Evolutionary conservation across 2,113 vertebrate species (phyloP).

Genomic region (Sander lucioperca): DNA sequence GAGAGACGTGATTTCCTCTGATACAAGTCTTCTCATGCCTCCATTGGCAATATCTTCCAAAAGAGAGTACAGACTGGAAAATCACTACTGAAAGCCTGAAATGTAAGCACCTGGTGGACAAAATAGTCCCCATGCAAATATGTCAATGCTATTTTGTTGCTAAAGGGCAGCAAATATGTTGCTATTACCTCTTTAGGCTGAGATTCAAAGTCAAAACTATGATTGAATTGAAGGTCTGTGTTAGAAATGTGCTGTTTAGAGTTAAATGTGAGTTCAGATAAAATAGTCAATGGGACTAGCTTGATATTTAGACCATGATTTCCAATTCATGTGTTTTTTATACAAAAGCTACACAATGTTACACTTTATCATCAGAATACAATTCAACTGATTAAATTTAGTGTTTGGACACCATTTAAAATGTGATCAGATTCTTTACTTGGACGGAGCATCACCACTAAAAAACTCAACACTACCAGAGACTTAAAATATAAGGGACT

Average conservation of each 20-base stretch:
- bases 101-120: neutral
- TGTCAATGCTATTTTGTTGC: neutral
- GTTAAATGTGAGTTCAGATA: neutral
- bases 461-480: conserved; percentile 91
- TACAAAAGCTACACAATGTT: conserved; percentile 99
- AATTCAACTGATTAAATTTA: conserved; percentile 98
- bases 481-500: conserved; percentile 94
- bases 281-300: conserved; percentile 79
- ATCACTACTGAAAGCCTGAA: neutral
- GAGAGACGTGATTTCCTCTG: neutral
- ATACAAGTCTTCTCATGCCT: neutral
- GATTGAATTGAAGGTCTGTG: neutral
- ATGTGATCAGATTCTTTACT: conserved; percentile 96
- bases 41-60: neutral
- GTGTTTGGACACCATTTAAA: conserved; percentile 98
- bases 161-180: neutral
- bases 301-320: conserved; percentile 95
- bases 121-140: neutral
- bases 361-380: conserved; percentile 99
- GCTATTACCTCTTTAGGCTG: neutral
- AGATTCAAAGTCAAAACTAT: neutral
- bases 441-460: conserved; percentile 96
- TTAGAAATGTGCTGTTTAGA: neutral
- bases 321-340: conserved; percentile 98
- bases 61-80: neutral